These are phyloP conservation scores for Hypomesus transpacificus DNA, from an alignment of 2,113 vertebrate species.

Conservation along the genomic window DNA sequence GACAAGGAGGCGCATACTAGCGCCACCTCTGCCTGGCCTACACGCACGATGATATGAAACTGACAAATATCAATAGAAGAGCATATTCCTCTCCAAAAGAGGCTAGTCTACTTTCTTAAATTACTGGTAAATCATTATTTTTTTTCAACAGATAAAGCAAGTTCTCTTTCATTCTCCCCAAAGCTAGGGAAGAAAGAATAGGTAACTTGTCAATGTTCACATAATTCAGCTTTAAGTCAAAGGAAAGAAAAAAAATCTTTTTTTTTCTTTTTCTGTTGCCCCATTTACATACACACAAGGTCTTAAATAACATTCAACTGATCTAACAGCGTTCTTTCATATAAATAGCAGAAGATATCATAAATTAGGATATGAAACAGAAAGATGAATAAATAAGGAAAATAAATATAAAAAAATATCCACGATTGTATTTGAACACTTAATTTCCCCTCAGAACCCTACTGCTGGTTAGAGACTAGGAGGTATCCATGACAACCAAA, in stretches of 20 bases:
- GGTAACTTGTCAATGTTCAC: slow-evolving; percentile 70
- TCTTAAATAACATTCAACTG: slow-evolving; percentile 81
- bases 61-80: slow-evolving; percentile 87
- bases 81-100: slow-evolving; percentile 79
- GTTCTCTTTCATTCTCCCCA: slow-evolving; percentile 62
- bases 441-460: slow-evolving; percentile 72
- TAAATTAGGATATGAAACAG: slow-evolving; percentile 78
- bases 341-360: slow-evolving; percentile 82
- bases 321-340: slow-evolving; percentile 74
- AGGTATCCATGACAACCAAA: slow-evolving; percentile 51
- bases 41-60: slow-evolving; percentile 83
- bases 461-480: slow-evolving; percentile 68
- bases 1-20: slow-evolving; percentile 57
- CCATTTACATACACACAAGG: slow-evolving; percentile 73
- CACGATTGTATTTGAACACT: slow-evolving; percentile 77
- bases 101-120: slow-evolving; percentile 91
- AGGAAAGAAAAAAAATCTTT: slow-evolving; percentile 47
- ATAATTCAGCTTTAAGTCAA: slow-evolving; percentile 71
- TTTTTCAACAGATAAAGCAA: slow-evolving; percentile 66
- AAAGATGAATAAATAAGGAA: slow-evolving; percentile 61
- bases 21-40: slow-evolving; percentile 67
- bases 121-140: slow-evolving; percentile 74
- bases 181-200: slow-evolving; percentile 72
- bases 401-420: slow-evolving; percentile 93
- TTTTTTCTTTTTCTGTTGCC: slow-evolving; percentile 74